phyloP scores from a whole-genome alignment of 2,113 vertebrate genomes.

The Neogale vison region DNA sequence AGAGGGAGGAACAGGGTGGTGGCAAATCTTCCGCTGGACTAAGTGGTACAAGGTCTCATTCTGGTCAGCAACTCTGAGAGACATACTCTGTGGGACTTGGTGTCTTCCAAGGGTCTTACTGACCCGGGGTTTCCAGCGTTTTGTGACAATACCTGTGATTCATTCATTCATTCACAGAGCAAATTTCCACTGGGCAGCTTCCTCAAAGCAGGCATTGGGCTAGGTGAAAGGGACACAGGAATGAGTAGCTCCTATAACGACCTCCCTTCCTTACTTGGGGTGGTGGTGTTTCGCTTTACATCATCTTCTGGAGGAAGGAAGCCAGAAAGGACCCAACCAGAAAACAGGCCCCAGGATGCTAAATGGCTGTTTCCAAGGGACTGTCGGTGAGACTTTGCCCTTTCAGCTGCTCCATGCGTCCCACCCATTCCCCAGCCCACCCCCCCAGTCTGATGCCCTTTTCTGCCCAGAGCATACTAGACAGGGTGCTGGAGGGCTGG shows the following conservation, averaged over 20 bases:
- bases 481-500: not conserved
- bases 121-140: not conserved
- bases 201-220: not conserved
- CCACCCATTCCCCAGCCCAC: not conserved
- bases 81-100: not conserved
- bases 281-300: not conserved
- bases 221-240: not conserved
- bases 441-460: not conserved
- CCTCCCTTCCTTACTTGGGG: not conserved
- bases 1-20: accelerated
- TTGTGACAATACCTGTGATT: conserved; percentile 37
- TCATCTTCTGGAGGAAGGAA: not conserved
- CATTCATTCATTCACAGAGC: conserved; percentile 1
- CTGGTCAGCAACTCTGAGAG: not conserved
- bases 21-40: not conserved
- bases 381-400: not conserved
- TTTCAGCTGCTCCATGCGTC: not conserved
- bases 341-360: not conserved
- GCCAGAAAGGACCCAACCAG: not conserved
- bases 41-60: not conserved
- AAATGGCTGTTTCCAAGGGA: not conserved
- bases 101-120: conserved; percentile 5
- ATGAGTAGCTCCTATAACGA: not conserved
- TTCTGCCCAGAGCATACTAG: not conserved
- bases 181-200: not conserved